Evolutionary conservation across 2,797 vertebrate species (phyloP).

Genomic region (Anolis apletophallus): DNA sequence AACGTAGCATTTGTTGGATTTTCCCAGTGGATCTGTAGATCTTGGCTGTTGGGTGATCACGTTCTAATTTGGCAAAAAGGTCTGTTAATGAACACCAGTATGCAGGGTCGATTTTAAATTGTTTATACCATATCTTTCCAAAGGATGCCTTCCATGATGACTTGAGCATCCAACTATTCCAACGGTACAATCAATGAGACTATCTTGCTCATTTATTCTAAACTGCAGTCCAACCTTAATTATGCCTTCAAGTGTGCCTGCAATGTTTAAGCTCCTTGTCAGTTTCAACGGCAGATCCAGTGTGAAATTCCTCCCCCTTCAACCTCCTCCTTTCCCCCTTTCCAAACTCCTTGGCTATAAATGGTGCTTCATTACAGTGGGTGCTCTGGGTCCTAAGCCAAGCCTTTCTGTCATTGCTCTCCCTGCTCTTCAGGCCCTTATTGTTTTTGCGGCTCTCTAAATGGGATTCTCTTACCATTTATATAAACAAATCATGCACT

Average conservation of each 20-base stretch:
- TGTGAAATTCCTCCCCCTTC: background rate
- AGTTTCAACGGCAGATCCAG: background rate
- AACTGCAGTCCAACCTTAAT: background rate
- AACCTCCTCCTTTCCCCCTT: background rate
- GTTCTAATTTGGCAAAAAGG: no score
- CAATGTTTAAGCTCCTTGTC: background rate
- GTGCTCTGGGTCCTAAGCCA: conserved; percentile 8
- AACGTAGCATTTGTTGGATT: no score
- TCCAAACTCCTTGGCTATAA: conserved; percentile 12
- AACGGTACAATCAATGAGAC: background rate
- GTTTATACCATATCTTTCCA: background rate
- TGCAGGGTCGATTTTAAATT: no score
- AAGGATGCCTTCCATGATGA: background rate
- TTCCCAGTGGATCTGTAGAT: no score
- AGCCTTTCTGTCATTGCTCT: conserved; percentile 28
- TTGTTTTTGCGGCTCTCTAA: conserved; percentile 19
- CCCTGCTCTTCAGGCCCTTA: conserved; percentile 32
- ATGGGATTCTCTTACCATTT: conserved; percentile 44
- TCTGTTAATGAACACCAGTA: no score
- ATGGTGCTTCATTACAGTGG: background rate
- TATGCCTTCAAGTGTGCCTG: background rate
- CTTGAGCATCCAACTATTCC: background rate
- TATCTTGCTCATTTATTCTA: background rate
- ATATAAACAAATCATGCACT: conserved; percentile 44
- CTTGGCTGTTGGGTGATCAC: no score